These are phyloP conservation scores for Aporophyla lueneburgensis DNA, from an alignment of 2,888 invertebrate species.

Conservation along the genomic window DNA sequence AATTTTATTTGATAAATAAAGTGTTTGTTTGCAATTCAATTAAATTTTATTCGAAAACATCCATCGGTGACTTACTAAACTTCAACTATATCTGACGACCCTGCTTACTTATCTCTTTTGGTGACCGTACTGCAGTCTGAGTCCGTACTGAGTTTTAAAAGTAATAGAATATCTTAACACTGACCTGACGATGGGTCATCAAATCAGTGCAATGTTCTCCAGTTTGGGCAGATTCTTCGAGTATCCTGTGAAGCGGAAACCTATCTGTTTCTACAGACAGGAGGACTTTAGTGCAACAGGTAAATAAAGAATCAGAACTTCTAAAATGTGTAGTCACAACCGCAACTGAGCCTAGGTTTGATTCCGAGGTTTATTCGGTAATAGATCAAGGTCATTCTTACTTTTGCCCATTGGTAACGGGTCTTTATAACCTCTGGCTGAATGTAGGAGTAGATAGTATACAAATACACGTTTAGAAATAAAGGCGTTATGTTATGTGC, in stretches of 20 bases:
- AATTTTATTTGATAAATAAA: no score
- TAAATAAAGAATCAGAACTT: constrained; percentile 48
- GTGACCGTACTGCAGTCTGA: no score
- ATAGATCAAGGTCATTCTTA: background rate
- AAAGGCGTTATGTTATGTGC: no score
- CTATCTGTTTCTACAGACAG: constrained; percentile 90
- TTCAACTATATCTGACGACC: no score
- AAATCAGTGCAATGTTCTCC: constrained; percentile 84
- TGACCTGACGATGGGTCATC: constrained; percentile 85
- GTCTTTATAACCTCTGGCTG: background rate
- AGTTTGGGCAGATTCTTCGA: constrained; percentile 88
- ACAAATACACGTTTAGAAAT: background rate
- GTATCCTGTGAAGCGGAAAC: constrained; percentile 91
- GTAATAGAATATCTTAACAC: background rate
- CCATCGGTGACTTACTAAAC: no score
- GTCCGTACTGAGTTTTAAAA: background rate
- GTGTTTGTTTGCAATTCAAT: no score
- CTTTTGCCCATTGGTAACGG: background rate
- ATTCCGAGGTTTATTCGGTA: background rate
- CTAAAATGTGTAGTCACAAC: background rate
- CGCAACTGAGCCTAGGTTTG: background rate
- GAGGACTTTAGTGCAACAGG: constrained; percentile 91
- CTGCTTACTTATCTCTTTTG: no score
- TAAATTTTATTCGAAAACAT: no score
- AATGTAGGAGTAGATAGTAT: background rate